These are phyloP conservation scores for Clostera curtula DNA, from an alignment of 2,888 invertebrate genomes.

Conservation along the genomic window DNA sequence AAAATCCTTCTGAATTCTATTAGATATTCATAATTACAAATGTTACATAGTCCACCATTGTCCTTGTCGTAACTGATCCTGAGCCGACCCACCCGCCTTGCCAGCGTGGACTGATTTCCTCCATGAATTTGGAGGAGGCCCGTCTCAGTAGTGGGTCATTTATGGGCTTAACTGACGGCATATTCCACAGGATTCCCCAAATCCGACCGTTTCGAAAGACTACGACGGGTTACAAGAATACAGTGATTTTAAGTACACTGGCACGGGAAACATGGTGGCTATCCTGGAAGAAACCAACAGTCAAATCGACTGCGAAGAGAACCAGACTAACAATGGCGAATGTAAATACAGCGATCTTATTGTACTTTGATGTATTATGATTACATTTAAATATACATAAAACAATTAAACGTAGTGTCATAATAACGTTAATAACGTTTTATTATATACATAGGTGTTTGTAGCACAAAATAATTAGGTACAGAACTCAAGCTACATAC, in stretches of 20 bases:
- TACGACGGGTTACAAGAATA: slow-evolving; percentile 30
- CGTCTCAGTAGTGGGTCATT: too few relatives aligned
- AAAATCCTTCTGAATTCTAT: too few relatives aligned
- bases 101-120: slow-evolving; percentile 3
- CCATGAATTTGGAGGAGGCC: too few relatives aligned
- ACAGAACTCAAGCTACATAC: too few relatives aligned
- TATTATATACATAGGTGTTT: too few relatives aligned
- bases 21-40: too few relatives aligned
- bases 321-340: slow-evolving; percentile 31
- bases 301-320: slow-evolving; percentile 48
- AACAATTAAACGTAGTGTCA: neutral
- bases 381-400: slow-evolving; percentile 5
- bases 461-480: too few relatives aligned
- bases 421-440: too few relatives aligned
- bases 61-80: slow-evolving; percentile 1
- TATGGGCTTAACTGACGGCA: neutral
- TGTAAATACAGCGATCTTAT: slow-evolving; percentile 24
- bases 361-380: slow-evolving; percentile 17
- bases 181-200: slow-evolving; percentile 29
- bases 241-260: slow-evolving; percentile 21
- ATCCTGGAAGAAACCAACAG: slow-evolving; percentile 56
- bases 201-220: slow-evolving; percentile 23
- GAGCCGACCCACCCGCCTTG: slow-evolving; percentile 4
- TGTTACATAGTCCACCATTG: too few relatives aligned
- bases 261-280: slow-evolving; percentile 27